Evolutionary conservation across 1,140 invertebrate species (phyloP).

Genomic region (Colletes latitarsis): DNA sequence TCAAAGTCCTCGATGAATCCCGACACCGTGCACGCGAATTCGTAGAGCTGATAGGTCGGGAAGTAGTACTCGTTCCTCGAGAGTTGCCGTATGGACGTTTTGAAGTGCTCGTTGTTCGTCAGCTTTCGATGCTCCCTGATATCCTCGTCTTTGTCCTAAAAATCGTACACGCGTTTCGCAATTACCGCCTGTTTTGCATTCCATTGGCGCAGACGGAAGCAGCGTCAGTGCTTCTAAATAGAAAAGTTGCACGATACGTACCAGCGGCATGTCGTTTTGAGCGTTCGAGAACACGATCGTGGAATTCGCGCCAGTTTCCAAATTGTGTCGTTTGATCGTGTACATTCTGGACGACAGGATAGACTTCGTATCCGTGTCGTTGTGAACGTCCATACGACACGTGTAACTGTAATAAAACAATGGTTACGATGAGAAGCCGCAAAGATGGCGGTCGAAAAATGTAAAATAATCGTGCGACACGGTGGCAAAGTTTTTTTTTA

Average conservation of each 20-base stretch:
- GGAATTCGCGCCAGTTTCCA: slow-evolving; percentile 74
- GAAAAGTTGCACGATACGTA: slow-evolving; percentile 35
- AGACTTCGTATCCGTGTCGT: slow-evolving; percentile 77
- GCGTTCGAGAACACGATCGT: slow-evolving; percentile 76
- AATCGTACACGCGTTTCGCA: no score
- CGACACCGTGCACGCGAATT: slow-evolving; percentile 66
- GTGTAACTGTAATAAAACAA: slow-evolving; percentile 78
- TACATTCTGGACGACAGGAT: slow-evolving; percentile 82
- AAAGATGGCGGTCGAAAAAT: no score
- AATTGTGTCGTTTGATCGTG: slow-evolving; percentile 80
- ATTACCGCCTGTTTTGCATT: no score
- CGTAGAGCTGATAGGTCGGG: slow-evolving; percentile 78
- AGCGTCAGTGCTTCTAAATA: no score
- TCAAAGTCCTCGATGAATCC: slow-evolving; percentile 36
- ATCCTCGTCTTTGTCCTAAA: slow-evolving; percentile 70
- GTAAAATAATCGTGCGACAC: no score
- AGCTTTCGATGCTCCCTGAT: slow-evolving; percentile 82
- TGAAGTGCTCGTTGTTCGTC: slow-evolving; percentile 83
- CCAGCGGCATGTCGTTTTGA: slow-evolving; percentile 67
- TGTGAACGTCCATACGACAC: slow-evolving; percentile 81
- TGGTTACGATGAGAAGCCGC: no score
- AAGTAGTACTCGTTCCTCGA: slow-evolving; percentile 83
- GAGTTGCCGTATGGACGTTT: slow-evolving; percentile 82
- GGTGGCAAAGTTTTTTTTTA: no score
- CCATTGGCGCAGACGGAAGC: no score